Percentiles rank a stretch among this genome's conserved stretches.
Evolutionary conservation across 2,113 vertebrate species (phyloP).

Genomic region (Perca schrenkii): DNA sequence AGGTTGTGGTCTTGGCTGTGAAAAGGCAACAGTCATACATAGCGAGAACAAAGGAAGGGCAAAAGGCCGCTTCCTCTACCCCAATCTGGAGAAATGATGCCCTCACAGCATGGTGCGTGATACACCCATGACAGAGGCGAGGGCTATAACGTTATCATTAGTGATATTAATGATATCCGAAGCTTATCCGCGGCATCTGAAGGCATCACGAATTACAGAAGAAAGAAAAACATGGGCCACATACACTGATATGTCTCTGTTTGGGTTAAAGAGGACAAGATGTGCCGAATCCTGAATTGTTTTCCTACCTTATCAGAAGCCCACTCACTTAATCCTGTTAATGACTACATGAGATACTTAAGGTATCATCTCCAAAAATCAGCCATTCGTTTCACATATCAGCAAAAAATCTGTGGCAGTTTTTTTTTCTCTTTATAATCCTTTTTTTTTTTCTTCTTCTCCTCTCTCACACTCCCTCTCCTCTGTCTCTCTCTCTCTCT

Average conservation of each 20-base stretch:
- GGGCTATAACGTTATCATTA: conserved; percentile 69
- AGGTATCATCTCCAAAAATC: conserved; percentile 74
- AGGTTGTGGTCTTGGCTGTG: background rate
- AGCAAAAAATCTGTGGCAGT: conserved; percentile 65
- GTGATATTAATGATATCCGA: conserved; percentile 69
- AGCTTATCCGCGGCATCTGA: conserved; percentile 73
- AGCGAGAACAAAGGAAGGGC: conserved; percentile 38
- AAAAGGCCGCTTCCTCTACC: background rate
- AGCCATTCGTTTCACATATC: conserved; percentile 70
- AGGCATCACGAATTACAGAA: conserved; percentile 77
- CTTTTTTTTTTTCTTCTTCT: conserved; percentile 55
- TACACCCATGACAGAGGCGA: background rate
- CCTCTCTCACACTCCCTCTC: conserved; percentile 47
- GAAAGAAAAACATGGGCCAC: conserved; percentile 74
- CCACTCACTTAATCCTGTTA: conserved; percentile 81
- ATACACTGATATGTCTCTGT: conserved; percentile 63
- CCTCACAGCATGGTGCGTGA: background rate
- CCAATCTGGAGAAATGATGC: conserved; percentile 9
- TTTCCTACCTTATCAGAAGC: conserved; percentile 77
- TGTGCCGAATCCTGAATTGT: conserved; percentile 74
- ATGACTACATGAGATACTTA: conserved; percentile 81
- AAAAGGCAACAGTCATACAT: conserved; percentile 13
- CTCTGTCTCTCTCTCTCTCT: conserved; percentile 48
- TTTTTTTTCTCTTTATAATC: conserved; percentile 56
- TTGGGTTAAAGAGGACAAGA: conserved; percentile 77